Conservation (phyloP, 2,888 invertebrate species). For the Endotricha flammealis region DNA sequence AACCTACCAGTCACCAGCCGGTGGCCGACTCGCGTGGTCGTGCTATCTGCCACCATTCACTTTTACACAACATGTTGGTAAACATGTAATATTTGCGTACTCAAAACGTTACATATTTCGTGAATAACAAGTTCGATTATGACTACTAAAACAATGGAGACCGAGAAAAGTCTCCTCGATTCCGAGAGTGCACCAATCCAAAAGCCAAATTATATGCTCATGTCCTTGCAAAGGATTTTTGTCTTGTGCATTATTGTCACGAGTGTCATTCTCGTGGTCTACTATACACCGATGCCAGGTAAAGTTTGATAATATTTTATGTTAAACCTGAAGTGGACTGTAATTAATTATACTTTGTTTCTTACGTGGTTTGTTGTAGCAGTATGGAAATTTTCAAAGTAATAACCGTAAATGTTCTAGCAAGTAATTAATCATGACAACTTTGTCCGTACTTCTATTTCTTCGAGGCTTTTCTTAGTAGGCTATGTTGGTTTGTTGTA, state of each 20-base stretch:
- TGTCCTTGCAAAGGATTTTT: conserved; percentile 81
- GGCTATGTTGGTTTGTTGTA: too few relatives aligned
- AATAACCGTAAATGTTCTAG: conserved; percentile 7
- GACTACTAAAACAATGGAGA: conserved; percentile 37
- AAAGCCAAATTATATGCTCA: conserved; percentile 75
- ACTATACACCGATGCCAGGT: conserved; percentile 86
- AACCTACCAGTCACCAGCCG: conserved; percentile 54
- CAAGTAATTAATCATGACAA: conserved; percentile 8
- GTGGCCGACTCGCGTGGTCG: conserved; percentile 64
- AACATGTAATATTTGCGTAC: conserved; percentile 31
- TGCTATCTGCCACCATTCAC: conserved; percentile 26
- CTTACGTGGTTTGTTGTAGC: neutral
- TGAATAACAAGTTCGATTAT: neutral
- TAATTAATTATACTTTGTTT: conserved; percentile 2
- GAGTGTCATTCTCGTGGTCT: conserved; percentile 83
- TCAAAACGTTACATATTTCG: neutral
- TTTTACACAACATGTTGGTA: conserved; percentile 11
- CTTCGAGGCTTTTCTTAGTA: too few relatives aligned
- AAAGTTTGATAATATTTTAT: conserved; percentile 18
- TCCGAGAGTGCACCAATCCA: conserved; percentile 36
- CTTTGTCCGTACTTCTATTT: too few relatives aligned
- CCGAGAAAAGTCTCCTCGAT: conserved; percentile 44
- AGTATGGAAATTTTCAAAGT: neutral
- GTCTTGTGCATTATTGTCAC: conserved; percentile 81
- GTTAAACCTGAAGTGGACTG: conserved; percentile 3